Percentiles rank a stretch among this genome's conserved stretches.
Conservation (phyloP, 1,140 invertebrate genomes). For the Calosoma granatense region DNA sequence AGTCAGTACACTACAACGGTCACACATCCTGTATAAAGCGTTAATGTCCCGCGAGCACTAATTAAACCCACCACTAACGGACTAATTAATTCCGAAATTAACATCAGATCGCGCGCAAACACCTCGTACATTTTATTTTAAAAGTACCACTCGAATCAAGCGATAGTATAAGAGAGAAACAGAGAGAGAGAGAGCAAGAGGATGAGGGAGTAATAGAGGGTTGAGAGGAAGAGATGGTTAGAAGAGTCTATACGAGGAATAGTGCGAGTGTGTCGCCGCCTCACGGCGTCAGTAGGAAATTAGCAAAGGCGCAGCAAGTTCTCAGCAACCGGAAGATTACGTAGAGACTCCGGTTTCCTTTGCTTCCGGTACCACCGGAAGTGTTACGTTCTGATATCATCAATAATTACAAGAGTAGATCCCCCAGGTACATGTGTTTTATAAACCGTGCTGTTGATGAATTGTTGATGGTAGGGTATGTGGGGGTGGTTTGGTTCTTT, state of each 20-base stretch:
- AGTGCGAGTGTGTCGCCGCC: neutral
- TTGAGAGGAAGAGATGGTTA: no score
- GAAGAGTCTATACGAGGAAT: no score
- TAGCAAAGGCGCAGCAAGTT: neutral
- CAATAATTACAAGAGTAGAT: neutral
- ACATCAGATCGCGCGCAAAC: neutral
- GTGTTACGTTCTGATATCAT: neutral
- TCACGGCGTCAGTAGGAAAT: neutral
- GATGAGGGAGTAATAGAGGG: no score
- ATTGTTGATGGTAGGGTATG: no score
- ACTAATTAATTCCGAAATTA: slow-evolving; percentile 4
- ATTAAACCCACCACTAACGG: neutral
- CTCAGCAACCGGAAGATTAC: slow-evolving; percentile 2
- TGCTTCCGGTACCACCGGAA: neutral
- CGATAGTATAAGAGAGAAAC: no score
- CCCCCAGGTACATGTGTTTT: neutral
- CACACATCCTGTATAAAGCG: no score
- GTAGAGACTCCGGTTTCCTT: slow-evolving; percentile 1
- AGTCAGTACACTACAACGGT: no score
- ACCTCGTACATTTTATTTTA: neutral
- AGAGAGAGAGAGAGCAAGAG: no score
- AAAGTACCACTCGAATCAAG: no score
- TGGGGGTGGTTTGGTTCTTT: no score
- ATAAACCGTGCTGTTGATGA: neutral
- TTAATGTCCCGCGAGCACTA: neutral